Evolutionary conservation across 1,140 invertebrate species (phyloP).

Genomic region (Panulirus ornatus): DNA sequence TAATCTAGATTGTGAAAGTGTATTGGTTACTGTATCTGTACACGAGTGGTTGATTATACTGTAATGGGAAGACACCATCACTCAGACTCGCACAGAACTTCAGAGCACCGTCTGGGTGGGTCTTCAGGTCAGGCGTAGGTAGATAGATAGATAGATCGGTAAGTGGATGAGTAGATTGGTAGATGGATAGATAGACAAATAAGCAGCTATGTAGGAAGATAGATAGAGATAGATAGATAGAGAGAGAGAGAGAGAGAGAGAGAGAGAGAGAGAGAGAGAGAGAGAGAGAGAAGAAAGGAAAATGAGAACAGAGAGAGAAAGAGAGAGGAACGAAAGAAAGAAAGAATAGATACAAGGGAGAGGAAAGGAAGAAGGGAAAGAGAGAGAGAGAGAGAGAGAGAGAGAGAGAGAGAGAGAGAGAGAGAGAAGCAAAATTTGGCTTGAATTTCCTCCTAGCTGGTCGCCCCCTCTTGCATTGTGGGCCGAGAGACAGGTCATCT

Average conservation of each 20-base stretch:
- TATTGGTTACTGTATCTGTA: too few species aligned
- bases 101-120: too few species aligned
- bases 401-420: not conserved
- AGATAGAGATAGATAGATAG: slow-evolving; percentile 16
- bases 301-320: not conserved
- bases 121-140: too few species aligned
- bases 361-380: not conserved
- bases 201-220: slow-evolving; percentile 11
- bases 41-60: too few species aligned
- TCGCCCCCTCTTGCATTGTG: too few species aligned
- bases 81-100: too few species aligned
- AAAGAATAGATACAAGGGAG: not conserved
- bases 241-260: not conserved
- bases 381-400: not conserved
- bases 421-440: too few species aligned
- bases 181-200: slow-evolving; percentile 14
- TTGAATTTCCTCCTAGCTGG: too few species aligned
- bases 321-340: not conserved
- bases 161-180: not conserved
- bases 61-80: too few species aligned
- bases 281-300: not conserved
- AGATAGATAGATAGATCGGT: too few species aligned
- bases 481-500: too few species aligned
- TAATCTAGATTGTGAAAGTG: too few species aligned
- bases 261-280: not conserved